Conservation (phyloP, 2,113 vertebrate species). For the Dicrurus megarhynchus region DNA sequence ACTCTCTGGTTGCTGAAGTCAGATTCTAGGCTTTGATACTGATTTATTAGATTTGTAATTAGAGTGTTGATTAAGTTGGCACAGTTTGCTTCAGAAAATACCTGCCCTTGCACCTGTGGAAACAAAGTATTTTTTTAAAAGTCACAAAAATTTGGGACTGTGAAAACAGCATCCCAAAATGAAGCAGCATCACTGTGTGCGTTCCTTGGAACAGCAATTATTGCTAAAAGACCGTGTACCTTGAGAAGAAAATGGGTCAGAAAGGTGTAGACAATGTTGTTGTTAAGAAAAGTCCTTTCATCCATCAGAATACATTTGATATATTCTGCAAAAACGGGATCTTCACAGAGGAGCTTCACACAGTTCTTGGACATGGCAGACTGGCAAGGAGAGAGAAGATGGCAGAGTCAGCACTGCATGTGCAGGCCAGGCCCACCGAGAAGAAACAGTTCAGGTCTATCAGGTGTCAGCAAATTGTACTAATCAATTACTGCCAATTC, state of each 20-base stretch:
- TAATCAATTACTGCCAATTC: neutral
- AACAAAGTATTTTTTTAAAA: neutral
- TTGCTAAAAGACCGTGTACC: slow-evolving; percentile 57
- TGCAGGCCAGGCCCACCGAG: neutral
- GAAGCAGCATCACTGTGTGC: neutral
- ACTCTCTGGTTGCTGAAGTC: slow-evolving; percentile 86
- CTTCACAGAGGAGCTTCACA: slow-evolving; percentile 95
- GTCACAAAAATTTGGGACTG: neutral
- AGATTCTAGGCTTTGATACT: slow-evolving; percentile 90
- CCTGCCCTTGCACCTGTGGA: slow-evolving; percentile 88
- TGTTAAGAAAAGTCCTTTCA: slow-evolving; percentile 94
- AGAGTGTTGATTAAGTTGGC: slow-evolving; percentile 89
- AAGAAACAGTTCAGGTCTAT: neutral
- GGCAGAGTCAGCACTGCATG: neutral
- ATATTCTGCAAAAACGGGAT: slow-evolving; percentile 96
- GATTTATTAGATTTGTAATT: slow-evolving; percentile 93
- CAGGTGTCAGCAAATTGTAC: neutral
- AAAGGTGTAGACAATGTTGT: slow-evolving; percentile 92
- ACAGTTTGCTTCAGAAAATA: slow-evolving; percentile 94
- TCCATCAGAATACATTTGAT: slow-evolving; percentile 99
- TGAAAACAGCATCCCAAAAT: neutral
- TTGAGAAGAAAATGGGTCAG: slow-evolving; percentile 95
- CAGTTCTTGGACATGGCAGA: slow-evolving; percentile 92
- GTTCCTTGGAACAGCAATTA: neutral
- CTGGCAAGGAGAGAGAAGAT: slow-evolving; percentile 64